Conservation (phyloP, 2,888 invertebrate species). For the Rosalia funebris region DNA sequence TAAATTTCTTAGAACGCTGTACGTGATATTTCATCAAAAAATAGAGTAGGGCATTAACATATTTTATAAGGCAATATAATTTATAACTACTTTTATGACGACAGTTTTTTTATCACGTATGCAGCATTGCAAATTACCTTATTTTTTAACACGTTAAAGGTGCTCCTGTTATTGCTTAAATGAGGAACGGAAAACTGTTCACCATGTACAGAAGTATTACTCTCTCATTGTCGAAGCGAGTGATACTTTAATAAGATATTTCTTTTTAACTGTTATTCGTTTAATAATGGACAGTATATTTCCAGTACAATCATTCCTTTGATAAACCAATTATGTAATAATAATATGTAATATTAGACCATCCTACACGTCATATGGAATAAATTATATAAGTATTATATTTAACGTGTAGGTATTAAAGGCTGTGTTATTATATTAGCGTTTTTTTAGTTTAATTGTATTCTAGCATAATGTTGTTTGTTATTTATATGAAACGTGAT, state of each 20-base stretch:
- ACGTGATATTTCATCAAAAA: no score
- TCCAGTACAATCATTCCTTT: conserved; percentile 9
- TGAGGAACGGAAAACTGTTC: no score
- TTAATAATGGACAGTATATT: not conserved
- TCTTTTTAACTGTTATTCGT: not conserved
- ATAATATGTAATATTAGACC: conserved; percentile 17
- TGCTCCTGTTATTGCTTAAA: no score
- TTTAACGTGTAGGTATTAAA: conserved; percentile 15
- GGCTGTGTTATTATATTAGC: conserved; percentile 18
- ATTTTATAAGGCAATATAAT: no score
- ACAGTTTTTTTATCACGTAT: no score
- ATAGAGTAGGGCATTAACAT: no score
- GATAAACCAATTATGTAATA: conserved; percentile 10
- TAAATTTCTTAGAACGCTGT: no score
- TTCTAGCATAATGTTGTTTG: conserved; percentile 19
- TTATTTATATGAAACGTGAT: conserved; percentile 35
- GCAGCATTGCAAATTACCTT: no score
- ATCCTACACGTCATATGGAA: conserved; percentile 3
- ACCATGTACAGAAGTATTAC: no score
- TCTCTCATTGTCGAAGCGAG: not conserved
- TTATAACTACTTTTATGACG: no score
- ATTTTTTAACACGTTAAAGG: no score
- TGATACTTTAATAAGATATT: not conserved
- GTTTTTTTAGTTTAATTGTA: conserved; percentile 13
- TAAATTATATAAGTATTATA: conserved; percentile 7